A percentile compares a stretch with the other conserved stretches of the same genome.
phyloP scores from a whole-genome alignment of 37 sponge, comb jelly and placozoan genomes.

The Haliclona indistincta region DNA sequence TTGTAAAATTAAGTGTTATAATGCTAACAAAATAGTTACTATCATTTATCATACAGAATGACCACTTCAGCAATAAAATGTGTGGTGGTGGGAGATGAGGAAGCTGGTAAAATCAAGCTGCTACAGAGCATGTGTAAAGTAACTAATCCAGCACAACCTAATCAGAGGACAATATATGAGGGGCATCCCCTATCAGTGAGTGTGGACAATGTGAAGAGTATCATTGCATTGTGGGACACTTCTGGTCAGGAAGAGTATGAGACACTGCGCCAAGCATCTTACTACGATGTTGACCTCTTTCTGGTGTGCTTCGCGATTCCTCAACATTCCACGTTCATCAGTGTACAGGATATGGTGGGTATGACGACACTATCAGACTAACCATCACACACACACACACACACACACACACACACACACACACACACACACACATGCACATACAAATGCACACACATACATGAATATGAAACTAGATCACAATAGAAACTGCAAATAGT shows the following conservation, averaged over 20 bases:
- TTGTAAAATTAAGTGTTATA: too few species aligned
- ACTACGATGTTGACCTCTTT: background rate
- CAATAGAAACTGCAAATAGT: too few species aligned
- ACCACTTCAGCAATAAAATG: background rate
- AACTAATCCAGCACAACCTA: background rate
- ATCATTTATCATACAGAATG: too few species aligned
- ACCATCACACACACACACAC: background rate
- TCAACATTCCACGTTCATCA: background rate
- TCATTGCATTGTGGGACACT: background rate
- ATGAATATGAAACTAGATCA: too few species aligned
- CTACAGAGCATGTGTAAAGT: background rate
- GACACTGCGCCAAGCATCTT: background rate
- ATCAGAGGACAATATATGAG: background rate
- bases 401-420: background rate
- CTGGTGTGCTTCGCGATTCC: background rate
- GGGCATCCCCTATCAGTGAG: background rate
- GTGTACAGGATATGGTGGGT: background rate
- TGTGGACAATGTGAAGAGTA: background rate
- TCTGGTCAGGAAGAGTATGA: background rate
- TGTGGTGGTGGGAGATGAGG: background rate
- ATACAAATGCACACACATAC: too few species aligned
- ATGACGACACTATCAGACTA: too few species aligned
- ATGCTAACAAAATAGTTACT: too few species aligned
- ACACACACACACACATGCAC: background rate
- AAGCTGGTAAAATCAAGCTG: background rate